Evolutionary conservation across 2,797 vertebrate genomes (phyloP).

Genomic region (Gadopsis marmoratus): DNA sequence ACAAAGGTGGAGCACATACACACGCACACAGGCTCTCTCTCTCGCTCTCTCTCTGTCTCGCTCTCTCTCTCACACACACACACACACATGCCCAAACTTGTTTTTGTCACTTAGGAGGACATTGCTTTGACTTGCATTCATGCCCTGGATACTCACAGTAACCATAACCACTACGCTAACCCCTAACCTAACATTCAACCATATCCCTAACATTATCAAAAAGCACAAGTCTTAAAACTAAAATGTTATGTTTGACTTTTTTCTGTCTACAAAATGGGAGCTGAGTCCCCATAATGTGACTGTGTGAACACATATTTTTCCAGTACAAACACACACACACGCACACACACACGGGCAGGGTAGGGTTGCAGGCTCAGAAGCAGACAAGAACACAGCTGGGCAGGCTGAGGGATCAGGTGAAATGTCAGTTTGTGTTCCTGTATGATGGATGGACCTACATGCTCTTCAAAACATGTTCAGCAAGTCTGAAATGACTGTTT

Average conservation of each 20-base stretch:
- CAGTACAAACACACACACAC: conserved; percentile 7
- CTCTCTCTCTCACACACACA: neutral
- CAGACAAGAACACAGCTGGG: conserved; percentile 22
- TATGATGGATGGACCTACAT: neutral
- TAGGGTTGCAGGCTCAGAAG: conserved; percentile 11
- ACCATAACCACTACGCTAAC: conserved; percentile 20
- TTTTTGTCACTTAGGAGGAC: conserved; percentile 61
- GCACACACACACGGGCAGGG: conserved; percentile 6
- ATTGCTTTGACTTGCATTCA: conserved; percentile 37
- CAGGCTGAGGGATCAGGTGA: conserved; percentile 22
- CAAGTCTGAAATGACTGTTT: neutral
- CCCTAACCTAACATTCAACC: conserved; percentile 13
- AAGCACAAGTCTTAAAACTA: conserved; percentile 16
- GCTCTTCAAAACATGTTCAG: neutral
- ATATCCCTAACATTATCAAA: conserved; percentile 10
- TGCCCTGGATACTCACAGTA: conserved; percentile 31
- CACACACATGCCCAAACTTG: conserved; percentile 48
- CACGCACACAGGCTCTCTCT: conserved; percentile 2
- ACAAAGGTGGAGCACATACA: conserved; percentile 87
- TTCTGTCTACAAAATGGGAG: conserved; percentile 4
- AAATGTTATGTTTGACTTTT: conserved; percentile 15
- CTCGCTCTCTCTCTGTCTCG: too few relatives aligned
- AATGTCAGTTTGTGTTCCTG: conserved; percentile 18
- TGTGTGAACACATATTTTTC: neutral
- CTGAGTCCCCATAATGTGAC: neutral